Evolutionary conservation across 2,797 vertebrate species (phyloP).

Genomic region (Eulemur albifrons): DNA sequence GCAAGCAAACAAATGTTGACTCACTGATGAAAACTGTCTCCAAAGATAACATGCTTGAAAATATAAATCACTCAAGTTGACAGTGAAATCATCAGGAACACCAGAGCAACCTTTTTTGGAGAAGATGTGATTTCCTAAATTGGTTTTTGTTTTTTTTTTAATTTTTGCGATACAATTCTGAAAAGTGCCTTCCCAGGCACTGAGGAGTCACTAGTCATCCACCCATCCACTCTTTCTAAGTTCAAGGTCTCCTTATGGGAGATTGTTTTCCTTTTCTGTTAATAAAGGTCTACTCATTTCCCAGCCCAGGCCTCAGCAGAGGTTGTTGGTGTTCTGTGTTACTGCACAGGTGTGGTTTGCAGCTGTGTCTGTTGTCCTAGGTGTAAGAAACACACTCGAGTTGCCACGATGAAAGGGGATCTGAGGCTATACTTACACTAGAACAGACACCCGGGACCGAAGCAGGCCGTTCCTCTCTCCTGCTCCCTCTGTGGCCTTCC

Average conservation of each 20-base stretch:
- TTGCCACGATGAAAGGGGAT: background rate
- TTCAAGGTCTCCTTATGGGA: background rate
- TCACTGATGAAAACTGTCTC: constrained; percentile 22
- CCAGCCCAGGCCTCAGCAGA: rapidly evolving
- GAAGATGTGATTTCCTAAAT: background rate
- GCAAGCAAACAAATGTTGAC: constrained; percentile 10
- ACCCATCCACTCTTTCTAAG: background rate
- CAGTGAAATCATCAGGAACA: background rate
- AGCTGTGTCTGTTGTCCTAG: background rate
- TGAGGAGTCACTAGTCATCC: background rate
- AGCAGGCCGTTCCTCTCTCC: background rate
- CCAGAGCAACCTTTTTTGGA: background rate
- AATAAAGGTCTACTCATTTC: background rate
- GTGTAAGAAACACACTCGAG: background rate
- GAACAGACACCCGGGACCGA: background rate
- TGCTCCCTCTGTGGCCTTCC: background rate
- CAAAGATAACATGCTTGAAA: constrained; percentile 42
- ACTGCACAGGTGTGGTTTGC: background rate
- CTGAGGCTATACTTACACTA: background rate
- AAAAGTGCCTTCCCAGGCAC: background rate
- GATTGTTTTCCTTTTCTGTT: background rate
- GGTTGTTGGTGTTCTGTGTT: no score
- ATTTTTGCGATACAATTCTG: background rate
- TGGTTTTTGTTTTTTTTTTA: background rate
- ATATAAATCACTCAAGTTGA: constrained; percentile 7